Base-by-base conservation (phyloP, 2,113 vertebrate genomes). In the Irena cyanogastra region DNA sequence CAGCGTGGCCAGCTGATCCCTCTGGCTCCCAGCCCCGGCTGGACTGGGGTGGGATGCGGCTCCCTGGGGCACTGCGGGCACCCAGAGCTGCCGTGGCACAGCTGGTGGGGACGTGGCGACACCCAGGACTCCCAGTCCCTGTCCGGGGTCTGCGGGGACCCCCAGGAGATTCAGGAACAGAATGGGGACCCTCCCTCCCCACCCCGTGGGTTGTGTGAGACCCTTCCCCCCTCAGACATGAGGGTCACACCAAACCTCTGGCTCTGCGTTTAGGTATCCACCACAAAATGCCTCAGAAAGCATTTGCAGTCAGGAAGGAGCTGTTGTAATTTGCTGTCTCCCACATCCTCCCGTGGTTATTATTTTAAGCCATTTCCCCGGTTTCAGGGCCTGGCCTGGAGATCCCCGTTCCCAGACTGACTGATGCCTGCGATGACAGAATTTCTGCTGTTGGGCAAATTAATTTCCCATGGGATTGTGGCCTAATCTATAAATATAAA, bases 401-500 rank as follows among this genome's bases (percentile, higher is more conserved):
- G 90, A 88, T 86, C 60, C 87, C 87, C 87, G 60, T 93, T 97
- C 90, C 92, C 93, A 96, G 96, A 94, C 95, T 90, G 92, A 77
- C 93, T 94, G 94, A 93, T 94, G 82, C 5, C 1, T 72, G 70
- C 0, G 63, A 94, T 95, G 96, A 94, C 93, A 97, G 92, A 90
- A 83, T 63, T 92, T 95, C 93, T 96, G 96, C 93, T 80, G 37
- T 77, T 75, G 79, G 90, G 83, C 90, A 93, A 93, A 83, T 92
- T 86, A 66, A 95, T 93, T 94, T 95, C 96, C 92, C 92, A 28
- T 83, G 94, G 68, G 95, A 85, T 83, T 26, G 24, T 1, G 24
- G 63, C 63, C 82, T 88, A 74, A 63, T 88, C 77, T 13, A 95
- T 89, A 94, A 94, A 96, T 95, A 93, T 93, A 69, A 93, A 95